Conservation (phyloP, 2,797 vertebrate genomes). For the Fundulus diaphanus region DNA sequence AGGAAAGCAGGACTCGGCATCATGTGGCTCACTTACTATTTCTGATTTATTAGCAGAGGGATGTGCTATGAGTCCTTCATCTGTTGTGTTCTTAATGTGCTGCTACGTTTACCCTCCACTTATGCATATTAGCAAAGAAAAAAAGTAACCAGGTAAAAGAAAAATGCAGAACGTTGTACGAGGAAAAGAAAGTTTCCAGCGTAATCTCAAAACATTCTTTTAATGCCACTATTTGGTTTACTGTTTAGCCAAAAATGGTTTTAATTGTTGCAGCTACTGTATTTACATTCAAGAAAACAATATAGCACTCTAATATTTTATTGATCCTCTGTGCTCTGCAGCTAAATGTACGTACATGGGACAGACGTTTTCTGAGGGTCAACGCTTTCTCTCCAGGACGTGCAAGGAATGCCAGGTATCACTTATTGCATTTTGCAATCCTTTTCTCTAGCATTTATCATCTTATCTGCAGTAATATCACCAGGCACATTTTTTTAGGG, state of each 20-base stretch:
- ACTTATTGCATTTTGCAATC: background rate
- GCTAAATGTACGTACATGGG: slow-evolving; percentile 91
- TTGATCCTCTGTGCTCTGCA: slow-evolving; percentile 65
- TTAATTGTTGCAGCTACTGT: slow-evolving; percentile 1
- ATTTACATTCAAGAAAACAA: background rate
- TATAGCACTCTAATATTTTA: background rate
- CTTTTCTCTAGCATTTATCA: slow-evolving; percentile 1
- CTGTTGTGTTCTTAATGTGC: slow-evolving; percentile 73
- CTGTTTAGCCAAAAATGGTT: slow-evolving; percentile 7
- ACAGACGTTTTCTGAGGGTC: slow-evolving; percentile 89
- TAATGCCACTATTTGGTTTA: background rate
- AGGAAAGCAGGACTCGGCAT: slow-evolving; percentile 69
- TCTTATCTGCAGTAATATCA: background rate
- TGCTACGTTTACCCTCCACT: slow-evolving; percentile 49
- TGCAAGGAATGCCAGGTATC: slow-evolving; percentile 94
- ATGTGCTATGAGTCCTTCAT: slow-evolving; percentile 54
- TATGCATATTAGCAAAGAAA: slow-evolving; percentile 48
- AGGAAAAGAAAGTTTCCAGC: slow-evolving; percentile 36
- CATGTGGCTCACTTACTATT: slow-evolving; percentile 68
- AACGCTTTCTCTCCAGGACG: slow-evolving; percentile 86
- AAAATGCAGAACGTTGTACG: slow-evolving; percentile 46
- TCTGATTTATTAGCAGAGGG: slow-evolving; percentile 65
- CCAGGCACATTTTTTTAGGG: slow-evolving; percentile 6
- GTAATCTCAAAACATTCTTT: slow-evolving; percentile 24
- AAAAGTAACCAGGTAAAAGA: slow-evolving; percentile 48